Conservation (phyloP, 2,888 invertebrate genomes). For the Lithophane leautieri region DNA sequence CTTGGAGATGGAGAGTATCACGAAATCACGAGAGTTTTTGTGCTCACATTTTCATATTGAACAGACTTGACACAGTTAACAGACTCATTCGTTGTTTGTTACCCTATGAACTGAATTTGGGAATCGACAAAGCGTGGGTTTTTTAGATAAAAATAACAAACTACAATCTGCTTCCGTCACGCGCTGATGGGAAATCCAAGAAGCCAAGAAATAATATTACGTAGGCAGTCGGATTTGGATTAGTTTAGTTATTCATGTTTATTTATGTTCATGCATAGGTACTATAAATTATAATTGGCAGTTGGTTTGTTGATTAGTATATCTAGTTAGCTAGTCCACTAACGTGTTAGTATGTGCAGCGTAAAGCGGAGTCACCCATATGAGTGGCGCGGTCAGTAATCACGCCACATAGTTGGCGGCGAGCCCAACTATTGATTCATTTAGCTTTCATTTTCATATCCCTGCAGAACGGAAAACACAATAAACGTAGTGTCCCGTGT, state of each 20-base stretch:
- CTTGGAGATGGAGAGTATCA: slow-evolving; percentile 1
- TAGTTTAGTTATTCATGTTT: slow-evolving; percentile 9
- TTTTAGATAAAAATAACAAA: slow-evolving; percentile 34
- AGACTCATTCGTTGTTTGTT: slow-evolving; percentile 13
- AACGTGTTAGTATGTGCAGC: slow-evolving; percentile 37
- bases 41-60: slow-evolving; percentile 20
- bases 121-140: slow-evolving; percentile 38
- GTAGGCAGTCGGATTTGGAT: slow-evolving; percentile 9
- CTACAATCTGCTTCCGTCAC: slow-evolving; percentile 30
- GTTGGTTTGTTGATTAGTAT: slow-evolving; percentile 16
- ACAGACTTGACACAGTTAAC: slow-evolving; percentile 21
- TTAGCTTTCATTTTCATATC: slow-evolving; percentile 75
- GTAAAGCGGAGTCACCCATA: slow-evolving; percentile 36
- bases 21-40: slow-evolving; percentile 8
- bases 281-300: slow-evolving; percentile 26
- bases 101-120: slow-evolving; percentile 38
- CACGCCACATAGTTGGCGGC: slow-evolving; percentile 84
- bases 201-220: slow-evolving; percentile 22
- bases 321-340: slow-evolving; percentile 5
- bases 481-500: slow-evolving; percentile 11
- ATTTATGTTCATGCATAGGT: not conserved
- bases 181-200: slow-evolving; percentile 21
- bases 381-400: slow-evolving; percentile 77
- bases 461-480: slow-evolving; percentile 44
- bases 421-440: slow-evolving; percentile 80